These are phyloP conservation scores for Xiphophorus maculatus DNA, from an alignment of 2,113 vertebrate species.

Conservation along the genomic window DNA sequence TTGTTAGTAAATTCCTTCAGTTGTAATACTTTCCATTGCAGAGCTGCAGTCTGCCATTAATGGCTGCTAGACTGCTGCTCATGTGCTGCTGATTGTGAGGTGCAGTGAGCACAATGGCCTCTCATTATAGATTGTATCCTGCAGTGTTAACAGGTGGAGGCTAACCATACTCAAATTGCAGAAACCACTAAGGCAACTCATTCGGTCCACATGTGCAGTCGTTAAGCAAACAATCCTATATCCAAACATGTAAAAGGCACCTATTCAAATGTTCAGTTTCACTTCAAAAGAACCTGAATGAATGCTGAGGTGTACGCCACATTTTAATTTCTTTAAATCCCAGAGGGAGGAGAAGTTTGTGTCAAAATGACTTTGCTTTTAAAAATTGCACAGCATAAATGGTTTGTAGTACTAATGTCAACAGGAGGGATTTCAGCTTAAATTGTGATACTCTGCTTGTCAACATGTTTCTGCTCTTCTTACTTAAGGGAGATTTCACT, in stretches of 20 bases:
- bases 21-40: constrained; percentile 5
- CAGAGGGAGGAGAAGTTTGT: constrained; percentile 35
- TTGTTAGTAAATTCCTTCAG: constrained; percentile 22
- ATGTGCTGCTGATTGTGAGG: constrained; percentile 6
- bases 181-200: constrained; percentile 39
- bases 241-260: constrained; percentile 44
- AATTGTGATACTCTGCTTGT: constrained; percentile 34
- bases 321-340: constrained; percentile 58
- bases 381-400: background rate
- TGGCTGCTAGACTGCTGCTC: background rate
- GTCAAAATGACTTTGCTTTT: constrained; percentile 21
- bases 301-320: constrained; percentile 45
- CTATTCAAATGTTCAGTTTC: constrained; percentile 48
- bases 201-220: constrained; percentile 6
- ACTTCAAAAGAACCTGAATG: constrained; percentile 26
- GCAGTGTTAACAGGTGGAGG: constrained; percentile 47
- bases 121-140: constrained; percentile 47
- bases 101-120: constrained; percentile 13
- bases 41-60: background rate
- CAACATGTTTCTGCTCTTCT: constrained; percentile 30
- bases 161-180: constrained; percentile 27
- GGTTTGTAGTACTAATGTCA: constrained; percentile 9
- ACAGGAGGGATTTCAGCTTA: constrained; percentile 10
- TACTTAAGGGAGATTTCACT: constrained; percentile 37
- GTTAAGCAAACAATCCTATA: constrained; percentile 35